Percentiles rank a stretch among this genome's conserved stretches.
phyloP scores from a whole-genome alignment of 2,113 vertebrate species.

The Paralichthys olivaceus region DNA sequence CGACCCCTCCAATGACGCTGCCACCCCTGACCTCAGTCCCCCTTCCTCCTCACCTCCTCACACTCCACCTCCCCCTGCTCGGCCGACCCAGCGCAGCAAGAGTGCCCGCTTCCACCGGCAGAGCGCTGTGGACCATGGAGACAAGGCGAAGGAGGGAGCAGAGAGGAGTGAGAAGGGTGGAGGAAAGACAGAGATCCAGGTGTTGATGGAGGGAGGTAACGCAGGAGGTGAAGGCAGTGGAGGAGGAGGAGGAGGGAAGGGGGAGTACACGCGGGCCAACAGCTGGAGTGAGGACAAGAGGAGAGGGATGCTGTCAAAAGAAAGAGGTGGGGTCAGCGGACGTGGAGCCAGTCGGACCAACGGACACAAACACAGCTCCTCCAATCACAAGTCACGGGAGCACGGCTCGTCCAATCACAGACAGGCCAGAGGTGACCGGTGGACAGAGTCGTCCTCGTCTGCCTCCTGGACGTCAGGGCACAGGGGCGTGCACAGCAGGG shows the following conservation, averaged over 20 bases:
- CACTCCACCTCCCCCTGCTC: constrained; percentile 81
- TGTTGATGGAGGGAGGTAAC: constrained; percentile 80
- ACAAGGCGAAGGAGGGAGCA: constrained; percentile 79
- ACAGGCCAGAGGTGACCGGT: constrained; percentile 83
- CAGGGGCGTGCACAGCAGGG: constrained; percentile 82
- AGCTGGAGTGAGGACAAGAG: constrained; percentile 90
- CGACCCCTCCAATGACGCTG: constrained; percentile 88
- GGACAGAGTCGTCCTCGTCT: constrained; percentile 88
- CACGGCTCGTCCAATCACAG: constrained; percentile 79
- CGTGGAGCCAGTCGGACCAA: constrained; percentile 79
- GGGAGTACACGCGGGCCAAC: constrained; percentile 78
- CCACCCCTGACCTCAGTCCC: constrained; percentile 91
- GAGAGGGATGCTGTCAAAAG: constrained; percentile 62
- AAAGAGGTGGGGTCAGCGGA: constrained; percentile 78
- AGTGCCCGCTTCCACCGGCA: constrained; percentile 92
- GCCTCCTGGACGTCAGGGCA: constrained; percentile 88
- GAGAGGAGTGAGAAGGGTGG: constrained; percentile 67
- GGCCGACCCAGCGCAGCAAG: constrained; percentile 86
- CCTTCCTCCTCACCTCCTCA: constrained; percentile 86
- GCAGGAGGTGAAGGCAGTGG: constrained; percentile 47
- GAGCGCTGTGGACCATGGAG: constrained; percentile 88
- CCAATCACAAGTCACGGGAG: constrained; percentile 87
- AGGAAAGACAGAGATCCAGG: constrained; percentile 79
- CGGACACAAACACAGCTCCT: constrained; percentile 86
- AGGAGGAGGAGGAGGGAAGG: constrained; percentile 54